phyloP scores from a whole-genome alignment of 1,140 invertebrate species.

The Globodera rostochiensis region DNA sequence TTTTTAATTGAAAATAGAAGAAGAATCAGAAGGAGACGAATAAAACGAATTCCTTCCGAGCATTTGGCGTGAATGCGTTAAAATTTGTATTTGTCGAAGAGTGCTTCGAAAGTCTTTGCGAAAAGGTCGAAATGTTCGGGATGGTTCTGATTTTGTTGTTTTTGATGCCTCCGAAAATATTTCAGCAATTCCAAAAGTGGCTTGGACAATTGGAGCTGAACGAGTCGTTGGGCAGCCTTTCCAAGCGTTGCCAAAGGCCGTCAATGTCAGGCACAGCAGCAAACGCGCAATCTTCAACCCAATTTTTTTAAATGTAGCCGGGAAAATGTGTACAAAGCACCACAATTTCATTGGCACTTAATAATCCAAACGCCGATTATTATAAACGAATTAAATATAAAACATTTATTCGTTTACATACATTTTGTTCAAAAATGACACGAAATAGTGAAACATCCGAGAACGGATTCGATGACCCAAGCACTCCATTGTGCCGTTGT shows the following conservation, averaged over 20 bases:
- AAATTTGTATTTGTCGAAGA: slow-evolving; percentile 24
- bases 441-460: no score
- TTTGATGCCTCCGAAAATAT: slow-evolving; percentile 18
- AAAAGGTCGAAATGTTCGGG: slow-evolving; percentile 30
- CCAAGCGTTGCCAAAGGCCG: slow-evolving; percentile 17
- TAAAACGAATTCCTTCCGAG: slow-evolving; percentile 1
- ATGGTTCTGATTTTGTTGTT: slow-evolving; percentile 19
- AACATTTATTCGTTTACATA: no score
- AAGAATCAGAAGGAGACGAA: slow-evolving; percentile 29
- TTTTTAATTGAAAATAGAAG: no score
- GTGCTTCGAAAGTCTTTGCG: slow-evolving; percentile 22
- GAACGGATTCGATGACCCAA: no score
- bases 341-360: no score
- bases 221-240: slow-evolving; percentile 27
- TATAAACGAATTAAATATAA: no score
- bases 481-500: neutral
- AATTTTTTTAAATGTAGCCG: neutral
- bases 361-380: no score
- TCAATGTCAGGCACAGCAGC: slow-evolving; percentile 22
- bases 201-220: slow-evolving; percentile 16
- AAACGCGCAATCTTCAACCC: slow-evolving; percentile 25
- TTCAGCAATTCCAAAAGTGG: slow-evolving; percentile 27
- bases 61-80: neutral
- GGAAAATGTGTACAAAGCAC: neutral
- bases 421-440: no score